Conservation (phyloP, 2,888 invertebrate genomes). For the Hecatera dysodea region DNA sequence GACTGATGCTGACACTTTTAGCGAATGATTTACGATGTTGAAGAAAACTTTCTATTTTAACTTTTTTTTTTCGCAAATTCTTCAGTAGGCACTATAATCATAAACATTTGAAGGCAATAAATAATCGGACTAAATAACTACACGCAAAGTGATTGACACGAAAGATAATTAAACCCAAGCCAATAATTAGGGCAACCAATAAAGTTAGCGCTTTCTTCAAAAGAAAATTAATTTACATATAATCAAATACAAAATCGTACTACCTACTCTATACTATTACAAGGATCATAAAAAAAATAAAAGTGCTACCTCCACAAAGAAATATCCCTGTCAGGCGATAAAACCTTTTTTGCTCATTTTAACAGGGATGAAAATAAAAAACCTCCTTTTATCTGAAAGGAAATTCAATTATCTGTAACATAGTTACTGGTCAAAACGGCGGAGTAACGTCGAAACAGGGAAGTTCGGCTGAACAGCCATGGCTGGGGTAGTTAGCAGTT, state of each 20-base stretch:
- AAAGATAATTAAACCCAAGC: slow-evolving; percentile 9
- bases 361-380: slow-evolving; percentile 50
- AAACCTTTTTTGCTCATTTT: slow-evolving; percentile 45
- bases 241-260: slow-evolving; percentile 12
- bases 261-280: slow-evolving; percentile 5
- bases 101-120: background rate
- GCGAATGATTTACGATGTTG: slow-evolving; percentile 24
- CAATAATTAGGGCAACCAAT: slow-evolving; percentile 1
- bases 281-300: slow-evolving; percentile 35
- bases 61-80: slow-evolving; percentile 12
- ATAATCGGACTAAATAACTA: background rate
- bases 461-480: slow-evolving; percentile 61
- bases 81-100: background rate
- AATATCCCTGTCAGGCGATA: slow-evolving; percentile 41
- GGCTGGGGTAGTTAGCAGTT: slow-evolving; percentile 72
- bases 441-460: slow-evolving; percentile 63
- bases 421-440: slow-evolving; percentile 70
- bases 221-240: slow-evolving; percentile 4
- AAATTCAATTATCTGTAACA: slow-evolving; percentile 77
- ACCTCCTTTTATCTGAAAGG: slow-evolving; percentile 56
- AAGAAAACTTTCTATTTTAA: slow-evolving; percentile 11
- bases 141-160: background rate
- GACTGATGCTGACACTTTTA: slow-evolving; percentile 25
- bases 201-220: slow-evolving; percentile 20
- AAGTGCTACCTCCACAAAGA: slow-evolving; percentile 36